Evolutionary conservation across 2,797 vertebrate genomes (phyloP), one percentile per base, ranked within the genome.

Genomic region (Darevskia mixta): DNA sequence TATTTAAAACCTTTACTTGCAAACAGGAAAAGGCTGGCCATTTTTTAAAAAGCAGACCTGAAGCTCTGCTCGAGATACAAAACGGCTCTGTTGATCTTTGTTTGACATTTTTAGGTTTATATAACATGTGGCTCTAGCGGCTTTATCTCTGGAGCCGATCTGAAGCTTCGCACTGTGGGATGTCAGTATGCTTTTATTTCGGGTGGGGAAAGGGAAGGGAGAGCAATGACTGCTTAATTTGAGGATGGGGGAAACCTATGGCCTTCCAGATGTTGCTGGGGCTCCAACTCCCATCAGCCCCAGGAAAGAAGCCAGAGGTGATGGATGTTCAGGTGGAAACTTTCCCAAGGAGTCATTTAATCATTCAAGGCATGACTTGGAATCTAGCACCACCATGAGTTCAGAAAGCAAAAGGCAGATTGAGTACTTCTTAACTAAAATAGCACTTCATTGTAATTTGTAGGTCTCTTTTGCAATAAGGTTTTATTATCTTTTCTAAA

Each of bases 1-100:
- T 88, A 88, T 86, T 92, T 91, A 41, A 88, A 88, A 35, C 35
- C 71, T 64, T 71, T 82, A 82, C 18, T 43, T 88, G 58, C 90
- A 69, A 88, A 83, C 49, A 66, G 49, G 27, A 90, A 83, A 69
- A 81, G 2, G 41, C 17, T 35, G 71, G 20, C 27, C 23, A 76
- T 27, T 86, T 87, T 73, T 61, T 71, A 69, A n/a, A 45, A 90
- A 77, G 71, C 78, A 67, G 29, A 77, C 35, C n/a, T 86, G 58
- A 88, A 43, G 25, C n/a, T 76, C 23, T 38, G 58, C 32, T 43
- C n/a, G 8, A 38, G 15, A 35, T 64, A 5, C 10, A 86, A 81
- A 88, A 86, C 66, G 72, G 35, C n/a, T 25, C n/a, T 0, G 15
- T 8, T 83, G 45, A n/a, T 89, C 29, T 32, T 79, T 67, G 25